phyloP scores from a whole-genome alignment of 2,797 vertebrate species.

The Xiphophorus birchmanni region DNA sequence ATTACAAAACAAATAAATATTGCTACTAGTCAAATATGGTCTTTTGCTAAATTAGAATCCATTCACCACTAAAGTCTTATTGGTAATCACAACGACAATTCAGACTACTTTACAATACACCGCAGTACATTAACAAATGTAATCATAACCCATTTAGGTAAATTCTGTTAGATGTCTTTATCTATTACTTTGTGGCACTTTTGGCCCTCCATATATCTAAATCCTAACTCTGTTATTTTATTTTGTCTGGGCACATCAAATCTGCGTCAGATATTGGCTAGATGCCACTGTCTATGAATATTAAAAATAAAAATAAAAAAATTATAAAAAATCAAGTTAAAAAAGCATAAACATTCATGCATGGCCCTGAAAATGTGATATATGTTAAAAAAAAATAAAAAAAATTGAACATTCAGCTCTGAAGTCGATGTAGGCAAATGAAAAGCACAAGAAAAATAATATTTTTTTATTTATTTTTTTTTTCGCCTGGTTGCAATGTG shows the following conservation, averaged over 20 bases:
- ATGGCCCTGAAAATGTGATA: constrained; percentile 19
- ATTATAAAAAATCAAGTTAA: neutral
- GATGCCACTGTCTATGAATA: neutral
- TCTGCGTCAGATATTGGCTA: constrained; percentile 3
- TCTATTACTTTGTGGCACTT: neutral
- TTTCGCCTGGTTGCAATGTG: constrained; percentile 15
- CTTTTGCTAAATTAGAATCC: neutral
- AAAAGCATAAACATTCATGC: constrained; percentile 1
- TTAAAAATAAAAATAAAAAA: neutral
- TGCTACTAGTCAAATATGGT: too few species aligned
- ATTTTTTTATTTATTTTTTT: constrained; percentile 24
- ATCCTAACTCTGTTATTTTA: neutral
- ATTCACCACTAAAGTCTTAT: neutral
- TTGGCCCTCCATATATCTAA: neutral
- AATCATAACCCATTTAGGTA: neutral
- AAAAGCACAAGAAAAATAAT: constrained; percentile 68
- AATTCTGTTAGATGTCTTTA: neutral
- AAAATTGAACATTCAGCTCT: neutral
- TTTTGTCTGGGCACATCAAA: neutral
- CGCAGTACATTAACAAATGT: neutral
- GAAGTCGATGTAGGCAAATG: constrained; percentile 33
- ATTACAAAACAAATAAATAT: neutral
- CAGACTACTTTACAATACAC: neutral
- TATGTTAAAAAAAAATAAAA: neutral
- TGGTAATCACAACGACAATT: neutral